phyloP scores from a whole-genome alignment of 92 coral and sea anemone genomes.

The Porites lobata region DNA sequence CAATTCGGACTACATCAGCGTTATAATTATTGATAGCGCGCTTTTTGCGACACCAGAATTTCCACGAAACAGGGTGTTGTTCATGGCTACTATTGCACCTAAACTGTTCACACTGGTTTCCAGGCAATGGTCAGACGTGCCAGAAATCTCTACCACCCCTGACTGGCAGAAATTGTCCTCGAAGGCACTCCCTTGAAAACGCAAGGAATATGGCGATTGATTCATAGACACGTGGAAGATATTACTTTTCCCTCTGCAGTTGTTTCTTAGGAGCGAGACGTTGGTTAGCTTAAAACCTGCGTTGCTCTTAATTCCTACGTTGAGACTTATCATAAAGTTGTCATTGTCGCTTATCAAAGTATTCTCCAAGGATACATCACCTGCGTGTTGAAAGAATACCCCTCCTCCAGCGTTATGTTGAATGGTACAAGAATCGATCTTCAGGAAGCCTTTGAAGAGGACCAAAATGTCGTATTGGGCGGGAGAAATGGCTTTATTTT shows the following conservation, averaged over 20 bases:
- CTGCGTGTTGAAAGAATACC: not conserved
- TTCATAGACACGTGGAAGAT: not conserved
- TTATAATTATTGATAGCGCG: not conserved
- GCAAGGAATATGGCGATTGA: not conserved
- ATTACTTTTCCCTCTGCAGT: not conserved
- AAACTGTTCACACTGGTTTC: not conserved
- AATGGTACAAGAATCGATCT: conserved; percentile 5
- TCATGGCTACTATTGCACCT: not conserved
- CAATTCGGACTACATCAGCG: not conserved
- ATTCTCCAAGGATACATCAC: conserved; percentile 15
- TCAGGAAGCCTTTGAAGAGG: not conserved
- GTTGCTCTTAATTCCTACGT: not conserved
- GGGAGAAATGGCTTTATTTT: not conserved
- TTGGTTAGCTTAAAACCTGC: conserved; percentile 1
- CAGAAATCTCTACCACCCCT: conserved; percentile 21
- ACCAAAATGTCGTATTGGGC: not conserved
- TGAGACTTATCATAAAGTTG: not conserved
- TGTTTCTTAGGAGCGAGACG: conserved; percentile 20
- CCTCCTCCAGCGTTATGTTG: conserved; percentile 31
- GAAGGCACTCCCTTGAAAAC: not conserved
- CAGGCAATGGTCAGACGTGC: not conserved
- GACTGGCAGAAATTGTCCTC: conserved; percentile 25
- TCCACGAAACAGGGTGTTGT: conserved; percentile 25
- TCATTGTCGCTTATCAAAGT: conserved; percentile 10
- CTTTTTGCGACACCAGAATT: conserved; percentile 23